These are phyloP conservation scores for Scopus umbretta DNA, from an alignment of 2,113 vertebrate genomes.

Conservation along the genomic window DNA sequence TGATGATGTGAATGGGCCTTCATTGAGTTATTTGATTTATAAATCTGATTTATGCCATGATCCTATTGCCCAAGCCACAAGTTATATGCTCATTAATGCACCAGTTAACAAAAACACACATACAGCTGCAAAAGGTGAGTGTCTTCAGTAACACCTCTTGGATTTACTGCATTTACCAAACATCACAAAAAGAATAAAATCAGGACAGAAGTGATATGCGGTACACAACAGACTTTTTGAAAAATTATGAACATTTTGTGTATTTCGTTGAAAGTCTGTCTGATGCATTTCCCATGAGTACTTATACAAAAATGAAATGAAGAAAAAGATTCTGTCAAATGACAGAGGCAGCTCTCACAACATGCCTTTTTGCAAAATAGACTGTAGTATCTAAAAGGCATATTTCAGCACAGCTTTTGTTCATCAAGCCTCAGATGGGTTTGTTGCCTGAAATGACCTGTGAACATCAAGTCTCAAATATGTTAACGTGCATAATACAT, in stretches of 20 bases:
- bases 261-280: background rate
- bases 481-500: background rate
- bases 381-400: background rate
- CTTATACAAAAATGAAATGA: background rate
- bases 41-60: background rate
- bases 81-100: background rate
- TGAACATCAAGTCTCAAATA: background rate
- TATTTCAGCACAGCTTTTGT: background rate
- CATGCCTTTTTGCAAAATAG: background rate
- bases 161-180: background rate
- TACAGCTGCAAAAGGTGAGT: background rate
- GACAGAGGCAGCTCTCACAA: background rate
- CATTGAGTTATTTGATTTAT: background rate
- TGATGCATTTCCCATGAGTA: background rate
- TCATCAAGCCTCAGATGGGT: background rate
- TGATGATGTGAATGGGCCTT: background rate
- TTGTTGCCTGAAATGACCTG: background rate
- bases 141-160: background rate
- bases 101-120: background rate
- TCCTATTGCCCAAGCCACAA: background rate
- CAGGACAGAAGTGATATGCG: background rate
- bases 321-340: background rate
- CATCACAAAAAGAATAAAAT: background rate
- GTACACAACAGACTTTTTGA: background rate
- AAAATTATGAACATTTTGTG: background rate